Evolutionary conservation across 1,140 invertebrate species (phyloP).

Genomic region (Lucilia cuprina): DNA sequence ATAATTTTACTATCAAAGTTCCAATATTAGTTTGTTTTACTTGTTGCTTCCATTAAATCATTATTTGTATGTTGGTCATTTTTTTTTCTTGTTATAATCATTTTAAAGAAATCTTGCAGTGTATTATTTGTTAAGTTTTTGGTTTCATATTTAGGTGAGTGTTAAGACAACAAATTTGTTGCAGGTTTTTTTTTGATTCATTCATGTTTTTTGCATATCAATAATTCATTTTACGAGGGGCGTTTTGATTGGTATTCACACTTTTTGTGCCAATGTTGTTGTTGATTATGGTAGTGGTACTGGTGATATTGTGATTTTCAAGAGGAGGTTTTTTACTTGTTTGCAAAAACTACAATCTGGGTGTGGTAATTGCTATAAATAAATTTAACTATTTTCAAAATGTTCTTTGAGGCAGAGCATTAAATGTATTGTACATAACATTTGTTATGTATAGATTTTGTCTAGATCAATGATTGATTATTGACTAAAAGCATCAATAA

Average conservation of each 20-base stretch:
- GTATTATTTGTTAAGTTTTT: neutral
- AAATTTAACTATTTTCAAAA: no score
- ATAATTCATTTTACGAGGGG: neutral
- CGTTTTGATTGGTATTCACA: constrained; percentile 7
- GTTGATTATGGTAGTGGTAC: neutral
- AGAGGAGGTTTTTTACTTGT: neutral
- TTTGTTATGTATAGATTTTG: no score
- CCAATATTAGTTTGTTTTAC: neutral
- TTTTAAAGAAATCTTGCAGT: neutral
- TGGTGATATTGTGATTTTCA: neutral
- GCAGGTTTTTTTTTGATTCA: neutral
- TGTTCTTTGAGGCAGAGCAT: no score
- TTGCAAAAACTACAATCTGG: neutral
- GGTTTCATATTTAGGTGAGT: neutral
- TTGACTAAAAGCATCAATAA: no score
- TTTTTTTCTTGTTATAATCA: neutral
- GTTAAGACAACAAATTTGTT: neutral
- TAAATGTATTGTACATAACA: no score
- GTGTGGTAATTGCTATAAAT: constrained; percentile 7
- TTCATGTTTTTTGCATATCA: neutral
- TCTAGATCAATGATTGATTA: no score
- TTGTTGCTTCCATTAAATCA: constrained; percentile 11
- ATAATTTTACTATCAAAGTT: neutral
- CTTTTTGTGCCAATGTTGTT: neutral
- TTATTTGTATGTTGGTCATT: neutral